Evolutionary conservation across 2,888 invertebrate species (phyloP).

Genomic region (Conus canariensis): DNA sequence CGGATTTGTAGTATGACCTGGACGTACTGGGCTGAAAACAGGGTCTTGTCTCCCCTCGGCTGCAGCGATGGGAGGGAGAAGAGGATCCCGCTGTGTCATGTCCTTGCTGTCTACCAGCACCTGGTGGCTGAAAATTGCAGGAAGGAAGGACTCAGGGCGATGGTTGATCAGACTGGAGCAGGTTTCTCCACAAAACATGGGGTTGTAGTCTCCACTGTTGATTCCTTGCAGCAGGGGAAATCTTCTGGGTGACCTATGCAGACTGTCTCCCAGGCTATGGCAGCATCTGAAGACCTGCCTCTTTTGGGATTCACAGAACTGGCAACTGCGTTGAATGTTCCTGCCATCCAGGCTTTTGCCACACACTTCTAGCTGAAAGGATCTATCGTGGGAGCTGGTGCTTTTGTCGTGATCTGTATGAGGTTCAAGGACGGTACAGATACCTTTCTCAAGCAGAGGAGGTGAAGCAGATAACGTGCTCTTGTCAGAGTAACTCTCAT

Average conservation of each 20-base stretch:
- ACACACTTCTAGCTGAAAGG: background rate
- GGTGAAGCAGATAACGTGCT: background rate
- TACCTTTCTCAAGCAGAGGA: background rate
- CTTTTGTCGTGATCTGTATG: background rate
- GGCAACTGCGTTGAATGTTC: background rate
- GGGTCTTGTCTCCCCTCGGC: background rate
- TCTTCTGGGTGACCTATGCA: background rate
- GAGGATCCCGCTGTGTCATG: background rate
- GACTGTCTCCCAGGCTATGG: background rate
- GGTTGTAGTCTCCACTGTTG: conserved; percentile 9
- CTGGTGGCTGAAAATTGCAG: background rate
- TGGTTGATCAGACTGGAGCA: too few relatives aligned
- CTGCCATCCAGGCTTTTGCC: background rate
- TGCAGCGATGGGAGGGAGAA: background rate
- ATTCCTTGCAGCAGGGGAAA: background rate
- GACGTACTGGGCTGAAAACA: background rate
- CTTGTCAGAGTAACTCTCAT: background rate
- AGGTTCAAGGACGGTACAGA: background rate
- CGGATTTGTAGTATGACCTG: background rate
- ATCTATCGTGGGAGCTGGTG: background rate
- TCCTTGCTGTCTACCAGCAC: background rate
- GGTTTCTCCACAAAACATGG: conserved; percentile 1
- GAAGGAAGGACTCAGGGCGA: background rate
- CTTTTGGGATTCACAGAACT: background rate
- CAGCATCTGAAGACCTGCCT: background rate